These are phyloP conservation scores for Capitella teleta DNA, from an alignment of 1,140 invertebrate genomes.

Conservation along the genomic window DNA sequence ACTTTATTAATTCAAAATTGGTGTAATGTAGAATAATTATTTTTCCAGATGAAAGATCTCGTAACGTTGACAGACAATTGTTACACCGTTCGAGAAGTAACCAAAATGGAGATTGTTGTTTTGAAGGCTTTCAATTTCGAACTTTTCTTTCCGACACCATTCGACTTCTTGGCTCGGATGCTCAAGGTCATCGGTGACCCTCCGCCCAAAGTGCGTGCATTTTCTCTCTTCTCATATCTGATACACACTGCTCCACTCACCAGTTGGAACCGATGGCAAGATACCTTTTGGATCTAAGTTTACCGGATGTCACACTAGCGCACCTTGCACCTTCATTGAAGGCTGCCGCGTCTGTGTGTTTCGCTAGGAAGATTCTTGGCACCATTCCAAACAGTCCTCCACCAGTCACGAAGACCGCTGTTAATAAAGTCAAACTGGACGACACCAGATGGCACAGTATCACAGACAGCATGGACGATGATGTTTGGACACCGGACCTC, in stretches of 20 bases:
- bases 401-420: too few relatives aligned
- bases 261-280: constrained; percentile 3
- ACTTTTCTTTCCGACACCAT: constrained; percentile 20
- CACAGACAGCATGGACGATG: too few relatives aligned
- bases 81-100: constrained; percentile 21
- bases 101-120: constrained; percentile 23
- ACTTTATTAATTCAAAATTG: background rate
- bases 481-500: too few relatives aligned
- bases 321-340: constrained; percentile 5
- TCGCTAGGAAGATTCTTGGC: background rate
- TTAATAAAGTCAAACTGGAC: too few relatives aligned
- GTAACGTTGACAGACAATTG: constrained; percentile 28
- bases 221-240: background rate
- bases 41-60: constrained; percentile 9
- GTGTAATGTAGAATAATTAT: background rate
- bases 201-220: background rate
- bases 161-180: constrained; percentile 22
- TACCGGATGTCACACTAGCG: constrained; percentile 3
- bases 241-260: background rate
- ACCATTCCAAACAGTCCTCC: background rate
- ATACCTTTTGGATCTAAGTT: constrained; percentile 9
- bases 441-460: too few relatives aligned
- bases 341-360: constrained; percentile 8
- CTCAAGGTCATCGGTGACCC: constrained; percentile 7
- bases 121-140: constrained; percentile 25